Evolutionary conservation across 1,140 invertebrate species (phyloP), one percentile per base, ranked within the genome.

Genomic region (Elysia chlorotica): DNA sequence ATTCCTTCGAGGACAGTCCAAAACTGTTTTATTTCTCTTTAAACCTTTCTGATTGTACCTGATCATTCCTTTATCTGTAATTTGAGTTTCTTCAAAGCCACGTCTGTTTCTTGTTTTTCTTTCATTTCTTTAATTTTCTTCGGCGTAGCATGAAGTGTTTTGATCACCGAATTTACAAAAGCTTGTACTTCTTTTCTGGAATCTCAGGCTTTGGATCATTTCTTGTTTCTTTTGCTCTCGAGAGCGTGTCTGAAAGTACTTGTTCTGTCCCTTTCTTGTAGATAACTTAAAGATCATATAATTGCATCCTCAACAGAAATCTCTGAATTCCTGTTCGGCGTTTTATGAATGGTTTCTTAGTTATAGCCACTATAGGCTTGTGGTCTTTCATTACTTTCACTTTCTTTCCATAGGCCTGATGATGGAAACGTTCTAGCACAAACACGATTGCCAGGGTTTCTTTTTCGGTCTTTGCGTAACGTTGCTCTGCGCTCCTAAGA

Each of bases 1-100:
- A 88, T 56, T 68, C 88, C 81, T 70, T 85, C 78, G n/a, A n/a
- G n/a, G n/a, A n/a, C n/a, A n/a, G n/a, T n/a, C n/a, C n/a, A 70
- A 86, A 74, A 83, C 88, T 14, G 73, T 78, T 75, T 74, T 79
- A 21, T 79, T 38, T 71, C 74, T 54, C n/a, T 61, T 28, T 17
- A 79, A 61, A 61, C 83, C n/a, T 35, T 82, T 48, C 76, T 83
- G 57, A 74, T 82, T 30, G 67, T 74, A 10, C 82, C 76, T 65
- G 88, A 88, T 87, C 86, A 89, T 14, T 86, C 84, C 53, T 28
- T 76, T 68, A 25, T 37, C 31, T 81, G 71, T n/a, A 59, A 14
- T 48, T n/a, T 48, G 41, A 48, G 41, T 48, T 48, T 48, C 21
- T n/a, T 48, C 10, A 48, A n/a, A 10, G 41, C 41, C 10, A 10